Percentiles rank a stretch among this genome's conserved stretches.
phyloP scores from a whole-genome alignment of 2,888 invertebrate genomes.

The Ptychoptera contaminata region DNA sequence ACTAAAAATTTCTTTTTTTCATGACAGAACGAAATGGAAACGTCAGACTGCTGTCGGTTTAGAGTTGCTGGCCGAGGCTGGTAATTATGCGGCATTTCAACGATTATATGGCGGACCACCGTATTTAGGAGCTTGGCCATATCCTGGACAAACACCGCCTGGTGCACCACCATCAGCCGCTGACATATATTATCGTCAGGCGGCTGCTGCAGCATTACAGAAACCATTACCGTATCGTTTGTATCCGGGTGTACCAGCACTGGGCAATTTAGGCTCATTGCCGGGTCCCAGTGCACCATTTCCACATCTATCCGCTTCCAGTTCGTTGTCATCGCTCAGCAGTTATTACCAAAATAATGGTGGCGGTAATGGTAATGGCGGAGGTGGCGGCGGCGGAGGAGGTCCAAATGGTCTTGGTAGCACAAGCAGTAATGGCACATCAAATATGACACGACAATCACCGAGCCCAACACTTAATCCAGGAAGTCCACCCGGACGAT shows the following conservation, averaged over 20 bases:
- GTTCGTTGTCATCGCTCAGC: constrained; percentile 39
- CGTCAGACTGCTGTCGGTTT: constrained; percentile 95
- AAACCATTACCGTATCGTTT: constrained; percentile 67
- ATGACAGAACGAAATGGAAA: constrained; percentile 89
- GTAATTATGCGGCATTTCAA: constrained; percentile 97
- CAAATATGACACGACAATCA: constrained; percentile 13
- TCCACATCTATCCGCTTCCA: constrained; percentile 42
- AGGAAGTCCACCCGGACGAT: constrained; percentile 30
- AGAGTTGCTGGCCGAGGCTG: constrained; percentile 91
- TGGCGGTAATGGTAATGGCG: constrained; percentile 11
- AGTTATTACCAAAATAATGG: constrained; percentile 35
- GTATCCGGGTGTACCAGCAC: constrained; percentile 30
- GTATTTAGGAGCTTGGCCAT: constrained; percentile 45
- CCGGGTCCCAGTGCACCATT: constrained; percentile 29
- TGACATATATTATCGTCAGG: constrained; percentile 70
- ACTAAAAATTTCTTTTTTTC: constrained; percentile 5
- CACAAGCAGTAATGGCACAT: constrained; percentile 8
- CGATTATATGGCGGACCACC: constrained; percentile 70
- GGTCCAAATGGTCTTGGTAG: not conserved
- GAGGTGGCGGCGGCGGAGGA: constrained; percentile 13
- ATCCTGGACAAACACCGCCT: constrained; percentile 43
- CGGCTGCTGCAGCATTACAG: constrained; percentile 66
- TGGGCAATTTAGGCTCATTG: constrained; percentile 21
- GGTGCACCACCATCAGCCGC: constrained; percentile 48
- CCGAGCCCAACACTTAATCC: constrained; percentile 31